Conservation (phyloP, 2,113 vertebrate species). For the Rhynchomys soricoides region DNA sequence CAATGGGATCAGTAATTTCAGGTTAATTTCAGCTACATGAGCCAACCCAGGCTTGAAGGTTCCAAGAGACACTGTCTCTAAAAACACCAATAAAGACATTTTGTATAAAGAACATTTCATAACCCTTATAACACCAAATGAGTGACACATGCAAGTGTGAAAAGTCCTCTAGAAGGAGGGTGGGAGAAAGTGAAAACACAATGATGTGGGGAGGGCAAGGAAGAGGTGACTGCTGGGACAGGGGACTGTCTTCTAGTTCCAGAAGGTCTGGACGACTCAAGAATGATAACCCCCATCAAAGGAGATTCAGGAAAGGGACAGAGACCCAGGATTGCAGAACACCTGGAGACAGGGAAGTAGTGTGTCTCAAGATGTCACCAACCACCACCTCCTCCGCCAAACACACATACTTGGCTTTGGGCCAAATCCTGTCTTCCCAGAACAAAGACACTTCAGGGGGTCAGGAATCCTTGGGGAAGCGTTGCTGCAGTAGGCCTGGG, state of each 20-base stretch:
- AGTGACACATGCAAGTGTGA: neutral
- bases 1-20: neutral
- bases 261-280: constrained; percentile 44
- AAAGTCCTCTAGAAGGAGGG: constrained; percentile 37
- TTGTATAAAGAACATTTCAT: constrained; percentile 32
- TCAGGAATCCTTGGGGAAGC: constrained; percentile 84
- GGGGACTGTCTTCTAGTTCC: neutral
- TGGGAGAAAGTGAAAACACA: neutral
- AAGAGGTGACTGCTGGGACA: neutral
- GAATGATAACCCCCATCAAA: constrained; percentile 53
- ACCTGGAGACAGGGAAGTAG: constrained; percentile 63
- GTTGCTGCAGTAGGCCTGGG: constrained; percentile 81
- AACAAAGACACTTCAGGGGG: constrained; percentile 81
- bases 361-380: constrained; percentile 48
- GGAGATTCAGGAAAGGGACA: constrained; percentile 33
- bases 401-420: constrained; percentile 56
- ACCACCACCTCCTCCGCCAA: neutral
- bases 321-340: constrained; percentile 23
- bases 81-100: neutral
- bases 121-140: constrained; percentile 44
- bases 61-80: neutral
- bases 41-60: neutral
- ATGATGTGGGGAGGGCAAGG: neutral
- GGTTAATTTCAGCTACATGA: neutral
- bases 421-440: constrained; percentile 73